These are phyloP conservation scores for Druon quercuslanigerum DNA, from an alignment of 1,140 invertebrate genomes.

Conservation along the genomic window DNA sequence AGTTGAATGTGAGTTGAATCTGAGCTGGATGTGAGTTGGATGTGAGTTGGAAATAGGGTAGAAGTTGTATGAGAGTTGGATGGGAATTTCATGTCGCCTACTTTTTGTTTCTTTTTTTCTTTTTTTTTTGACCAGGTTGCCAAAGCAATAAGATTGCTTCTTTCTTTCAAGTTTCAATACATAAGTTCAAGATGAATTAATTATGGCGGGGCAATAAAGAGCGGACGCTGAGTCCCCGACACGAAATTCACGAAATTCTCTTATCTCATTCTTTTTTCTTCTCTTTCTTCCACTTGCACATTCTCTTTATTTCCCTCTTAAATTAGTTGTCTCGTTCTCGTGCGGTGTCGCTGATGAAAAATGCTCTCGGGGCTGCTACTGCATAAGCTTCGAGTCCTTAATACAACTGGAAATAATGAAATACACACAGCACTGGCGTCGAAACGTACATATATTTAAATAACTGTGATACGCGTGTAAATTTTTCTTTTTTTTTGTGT, in stretches of 20 bases:
- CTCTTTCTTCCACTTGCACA: not conserved
- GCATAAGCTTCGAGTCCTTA: not conserved
- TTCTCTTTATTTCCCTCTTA: constrained; percentile 18
- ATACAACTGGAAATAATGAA: not conserved
- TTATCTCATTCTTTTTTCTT: not conserved
- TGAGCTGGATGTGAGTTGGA: too few relatives aligned
- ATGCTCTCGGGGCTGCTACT: not conserved
- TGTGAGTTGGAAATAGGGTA: too few relatives aligned
- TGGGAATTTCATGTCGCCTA: too few relatives aligned
- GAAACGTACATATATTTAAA: constrained; percentile 9
- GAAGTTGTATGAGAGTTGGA: too few relatives aligned
- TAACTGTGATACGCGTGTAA: constrained; percentile 2
- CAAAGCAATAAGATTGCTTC: too few relatives aligned
- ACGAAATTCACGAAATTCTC: too few relatives aligned
- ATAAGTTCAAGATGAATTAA: too few relatives aligned
- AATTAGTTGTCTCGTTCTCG: constrained; percentile 1
- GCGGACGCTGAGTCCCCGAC: not conserved
- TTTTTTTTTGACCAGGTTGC: too few relatives aligned
- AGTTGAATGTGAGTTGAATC: too few relatives aligned
- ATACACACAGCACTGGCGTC: not conserved
- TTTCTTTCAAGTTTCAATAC: too few relatives aligned
- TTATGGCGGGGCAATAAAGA: not conserved
- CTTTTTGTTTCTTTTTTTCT: too few relatives aligned
- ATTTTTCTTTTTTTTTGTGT: not conserved
- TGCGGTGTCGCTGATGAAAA: constrained; percentile 30